These are phyloP conservation scores for Torymus tubicola DNA, from an alignment of 2,888 invertebrate genomes.

Conservation along the genomic window DNA sequence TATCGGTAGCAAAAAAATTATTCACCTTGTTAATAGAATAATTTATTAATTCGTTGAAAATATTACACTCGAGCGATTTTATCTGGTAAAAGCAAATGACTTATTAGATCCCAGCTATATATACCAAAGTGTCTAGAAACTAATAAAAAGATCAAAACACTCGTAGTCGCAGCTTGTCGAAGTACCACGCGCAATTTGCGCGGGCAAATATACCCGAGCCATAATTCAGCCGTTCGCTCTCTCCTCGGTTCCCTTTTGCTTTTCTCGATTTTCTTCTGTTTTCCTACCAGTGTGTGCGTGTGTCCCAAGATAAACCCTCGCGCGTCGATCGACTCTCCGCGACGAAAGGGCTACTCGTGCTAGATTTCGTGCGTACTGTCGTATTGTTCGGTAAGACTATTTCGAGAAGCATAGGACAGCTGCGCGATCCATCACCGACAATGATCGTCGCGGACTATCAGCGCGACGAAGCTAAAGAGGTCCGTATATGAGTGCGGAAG, in stretches of 20 bases:
- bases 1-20: no score
- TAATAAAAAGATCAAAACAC: no score
- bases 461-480: not conserved
- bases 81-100: no score
- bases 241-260: not conserved
- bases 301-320: conserved; percentile 15
- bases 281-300: not conserved
- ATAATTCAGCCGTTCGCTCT: conserved; percentile 35
- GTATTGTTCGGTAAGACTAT: conserved; percentile 65
- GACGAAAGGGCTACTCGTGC: not conserved
- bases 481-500: no score
- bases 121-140: no score
- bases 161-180: not conserved
- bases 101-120: no score
- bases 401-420: conserved; percentile 72
- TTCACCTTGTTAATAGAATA: no score
- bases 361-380: conserved; percentile 1
- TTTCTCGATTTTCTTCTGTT: not conserved
- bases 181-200: not conserved
- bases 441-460: conserved; percentile 71
- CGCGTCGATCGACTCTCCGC: conserved; percentile 8
- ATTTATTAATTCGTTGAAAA: no score
- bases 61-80: no score
- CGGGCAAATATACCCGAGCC: conserved; percentile 11
- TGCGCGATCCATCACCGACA: conserved; percentile 74